Evolutionary conservation across 37 sponge, comb jelly and placozoan genomes (phyloP).

Genomic region (Haliclona indistincta): DNA sequence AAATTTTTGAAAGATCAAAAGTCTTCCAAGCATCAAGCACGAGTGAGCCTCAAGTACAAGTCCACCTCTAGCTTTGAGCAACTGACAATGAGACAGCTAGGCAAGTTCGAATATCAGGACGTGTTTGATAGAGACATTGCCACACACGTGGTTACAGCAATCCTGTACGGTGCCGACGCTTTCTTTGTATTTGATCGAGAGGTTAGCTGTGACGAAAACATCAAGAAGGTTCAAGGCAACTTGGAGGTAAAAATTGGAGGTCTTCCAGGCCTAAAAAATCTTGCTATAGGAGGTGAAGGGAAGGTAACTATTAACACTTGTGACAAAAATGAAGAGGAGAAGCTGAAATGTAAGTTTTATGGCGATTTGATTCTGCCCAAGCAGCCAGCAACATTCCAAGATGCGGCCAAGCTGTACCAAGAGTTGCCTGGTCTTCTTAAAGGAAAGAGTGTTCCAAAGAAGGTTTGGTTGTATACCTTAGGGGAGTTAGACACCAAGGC

Average conservation of each 20-base stretch:
- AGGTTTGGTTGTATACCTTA: constrained; percentile 27
- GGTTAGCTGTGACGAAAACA: constrained; percentile 2
- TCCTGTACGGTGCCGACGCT: constrained; percentile 47
- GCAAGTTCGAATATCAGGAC: constrained; percentile 13
- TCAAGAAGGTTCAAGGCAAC: not conserved
- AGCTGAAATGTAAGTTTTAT: constrained; percentile 34
- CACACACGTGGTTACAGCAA: constrained; percentile 46
- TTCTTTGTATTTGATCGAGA: constrained; percentile 48
- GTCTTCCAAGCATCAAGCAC: constrained; percentile 33
- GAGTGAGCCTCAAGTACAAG: constrained; percentile 40
- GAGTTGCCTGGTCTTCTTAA: constrained; percentile 8
- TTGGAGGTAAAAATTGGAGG: not conserved
- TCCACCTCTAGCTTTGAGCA: constrained; percentile 25
- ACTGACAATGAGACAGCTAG: constrained; percentile 33
- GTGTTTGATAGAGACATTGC: constrained; percentile 18
- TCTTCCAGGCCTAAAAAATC: not conserved
- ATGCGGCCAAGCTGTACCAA: constrained; percentile 16
- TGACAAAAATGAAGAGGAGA: constrained; percentile 6
- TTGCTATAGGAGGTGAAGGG: not conserved
- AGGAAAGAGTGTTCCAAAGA: constrained; percentile 17
- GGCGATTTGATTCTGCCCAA: constrained; percentile 17
- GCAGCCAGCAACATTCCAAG: constrained; percentile 33
- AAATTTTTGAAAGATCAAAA: constrained; percentile 37
- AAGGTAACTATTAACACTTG: not conserved
- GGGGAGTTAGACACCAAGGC: constrained; percentile 10